Conservation (phyloP, 2,888 invertebrate genomes). For the Heterodera filipjevi region DNA sequence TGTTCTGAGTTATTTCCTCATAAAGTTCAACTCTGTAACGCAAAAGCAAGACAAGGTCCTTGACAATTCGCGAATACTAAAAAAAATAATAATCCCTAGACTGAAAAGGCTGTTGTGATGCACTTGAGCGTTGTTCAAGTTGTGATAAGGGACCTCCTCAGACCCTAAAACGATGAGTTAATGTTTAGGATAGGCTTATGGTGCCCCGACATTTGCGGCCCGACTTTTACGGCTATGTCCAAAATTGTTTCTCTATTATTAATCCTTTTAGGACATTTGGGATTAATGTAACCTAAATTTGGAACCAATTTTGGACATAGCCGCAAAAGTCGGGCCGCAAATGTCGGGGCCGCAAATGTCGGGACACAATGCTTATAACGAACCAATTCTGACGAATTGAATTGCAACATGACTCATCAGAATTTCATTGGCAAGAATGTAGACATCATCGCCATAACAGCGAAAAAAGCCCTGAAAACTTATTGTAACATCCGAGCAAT, state of each 20-base stretch:
- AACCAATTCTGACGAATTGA: conserved; percentile 35
- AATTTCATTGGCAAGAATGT: conserved; percentile 52
- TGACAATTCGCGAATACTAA: conserved; percentile 42
- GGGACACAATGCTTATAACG: too few relatives aligned
- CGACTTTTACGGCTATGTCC: too few relatives aligned
- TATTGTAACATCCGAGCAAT: background rate
- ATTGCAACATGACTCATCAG: conserved; percentile 55
- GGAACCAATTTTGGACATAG: too few relatives aligned
- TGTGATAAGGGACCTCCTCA: conserved; percentile 44
- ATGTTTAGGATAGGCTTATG: too few relatives aligned
- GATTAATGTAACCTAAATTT: too few relatives aligned
- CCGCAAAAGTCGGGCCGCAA: too few relatives aligned
- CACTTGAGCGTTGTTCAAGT: conserved; percentile 50
- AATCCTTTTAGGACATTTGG: too few relatives aligned
- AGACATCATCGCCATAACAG: conserved; percentile 55
- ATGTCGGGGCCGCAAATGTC: too few relatives aligned
- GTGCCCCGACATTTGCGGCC: too few relatives aligned
- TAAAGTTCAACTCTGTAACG: conserved; percentile 52
- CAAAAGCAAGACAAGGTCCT: conserved; percentile 39
- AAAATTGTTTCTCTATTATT: too few relatives aligned
- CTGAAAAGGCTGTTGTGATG: conserved; percentile 20
- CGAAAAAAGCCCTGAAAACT: conserved; percentile 48
- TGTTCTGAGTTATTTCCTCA: conserved; percentile 37
- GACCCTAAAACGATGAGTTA: too few relatives aligned
- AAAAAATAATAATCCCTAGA: conserved; percentile 1